phyloP scores from a whole-genome alignment of 92 coral and sea anemone species.

The Phenganax stokvisi region DNA sequence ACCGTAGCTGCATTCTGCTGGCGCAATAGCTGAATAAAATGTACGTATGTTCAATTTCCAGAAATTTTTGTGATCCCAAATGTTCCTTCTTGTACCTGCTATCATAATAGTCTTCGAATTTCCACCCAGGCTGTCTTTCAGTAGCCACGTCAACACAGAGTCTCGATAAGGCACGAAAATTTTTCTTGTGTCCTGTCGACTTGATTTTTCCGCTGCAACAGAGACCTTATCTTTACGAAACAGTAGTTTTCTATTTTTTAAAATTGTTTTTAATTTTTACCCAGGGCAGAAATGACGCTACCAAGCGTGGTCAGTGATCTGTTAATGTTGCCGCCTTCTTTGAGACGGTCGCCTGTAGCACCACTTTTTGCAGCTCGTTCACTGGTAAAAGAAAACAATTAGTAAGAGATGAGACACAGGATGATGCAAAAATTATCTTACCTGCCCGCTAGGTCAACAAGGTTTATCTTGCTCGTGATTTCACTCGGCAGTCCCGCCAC shows the following conservation, averaged over 20 bases:
- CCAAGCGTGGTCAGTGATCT: constrained; percentile 90
- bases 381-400: constrained; percentile 40
- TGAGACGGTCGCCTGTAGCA: constrained; percentile 82
- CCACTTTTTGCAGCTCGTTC: constrained; percentile 96
- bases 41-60: neutral
- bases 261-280: constrained; percentile 41
- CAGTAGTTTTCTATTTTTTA: neutral
- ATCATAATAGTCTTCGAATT: constrained; percentile 96
- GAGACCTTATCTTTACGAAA: neutral
- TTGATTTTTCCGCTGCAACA: constrained; percentile 75
- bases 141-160: constrained; percentile 82
- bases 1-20: constrained; percentile 88
- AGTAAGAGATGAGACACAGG: neutral
- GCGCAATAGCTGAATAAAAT: constrained; percentile 66
- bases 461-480: constrained; percentile 85
- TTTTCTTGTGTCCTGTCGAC: constrained; percentile 38
- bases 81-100: constrained; percentile 59
- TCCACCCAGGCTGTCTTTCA: constrained; percentile 94
- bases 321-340: constrained; percentile 96
- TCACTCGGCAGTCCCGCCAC: constrained; percentile 88
- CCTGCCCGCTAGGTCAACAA: constrained; percentile 99
- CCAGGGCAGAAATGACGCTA: constrained; percentile 85
- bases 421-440: constrained; percentile 9
- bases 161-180: constrained; percentile 95
- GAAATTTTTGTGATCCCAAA: neutral